Base-by-base conservation (phyloP, 2,797 vertebrate species). In the Coregonus sp. region DNA sequence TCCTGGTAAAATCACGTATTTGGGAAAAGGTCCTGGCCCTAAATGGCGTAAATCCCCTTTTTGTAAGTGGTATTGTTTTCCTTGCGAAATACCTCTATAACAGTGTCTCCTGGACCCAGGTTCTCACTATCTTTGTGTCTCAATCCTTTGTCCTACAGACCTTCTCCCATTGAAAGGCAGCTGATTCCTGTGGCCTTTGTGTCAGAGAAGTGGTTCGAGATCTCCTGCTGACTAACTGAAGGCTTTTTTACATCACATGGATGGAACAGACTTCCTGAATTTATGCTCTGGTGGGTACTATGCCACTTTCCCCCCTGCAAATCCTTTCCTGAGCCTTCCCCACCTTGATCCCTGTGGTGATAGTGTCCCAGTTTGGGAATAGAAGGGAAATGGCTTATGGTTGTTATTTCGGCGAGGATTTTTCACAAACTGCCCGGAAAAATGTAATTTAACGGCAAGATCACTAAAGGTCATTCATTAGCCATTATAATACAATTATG, bases 131-230 rank as follows among this genome's bases (percentile, higher is more conserved):
- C 52, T 86, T 81, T 91, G 85, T 89, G 85, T 77, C 15, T 91
- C 73, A 92, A 78, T 94, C 84, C 88, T 85, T 87, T 87, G 4
- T 12, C 86, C 91, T 35, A 71, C 94, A 99, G 98, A 94, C 96
- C 96, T 78, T 97, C 98, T 69, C 96, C 98, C 86, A 96, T 96
- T 37, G 98, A 99, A 90, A 95, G 98, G 92, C 98, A 99, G 89
- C 97, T 99, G 88, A 99, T 99, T 92, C 98, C 98, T 20, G 98
- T 99, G 96, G 98, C 98, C 97, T 99, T 99, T 88, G 98, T 99
- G 94, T 99, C 98, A 87, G 98, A 99, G 94, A 99, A 99, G 94
- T 99, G 98, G 98, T 99, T 99, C 78, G 98, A 99, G 94, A 99
- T 99, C 94, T 99, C 98, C 89, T 99, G 98, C 96, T 99, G 97